Evolutionary conservation across 2,797 vertebrate species (phyloP).

Genomic region (Megalops cyprinoides): DNA sequence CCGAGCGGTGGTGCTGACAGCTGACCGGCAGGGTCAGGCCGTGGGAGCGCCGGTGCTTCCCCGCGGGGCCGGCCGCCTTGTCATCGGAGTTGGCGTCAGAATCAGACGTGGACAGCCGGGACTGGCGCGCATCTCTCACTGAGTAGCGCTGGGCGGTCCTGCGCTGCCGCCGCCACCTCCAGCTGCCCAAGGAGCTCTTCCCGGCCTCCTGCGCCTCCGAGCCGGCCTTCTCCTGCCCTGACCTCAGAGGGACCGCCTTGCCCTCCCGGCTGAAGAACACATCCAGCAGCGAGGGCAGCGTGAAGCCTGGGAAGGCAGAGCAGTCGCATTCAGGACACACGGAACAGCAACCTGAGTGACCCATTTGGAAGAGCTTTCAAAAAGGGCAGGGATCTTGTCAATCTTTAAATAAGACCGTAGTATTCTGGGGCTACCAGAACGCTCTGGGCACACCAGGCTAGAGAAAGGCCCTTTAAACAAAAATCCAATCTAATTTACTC

Average conservation of each 20-base stretch:
- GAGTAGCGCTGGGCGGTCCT: conserved; percentile 84
- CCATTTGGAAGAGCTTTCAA: not conserved
- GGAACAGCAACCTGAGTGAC: not conserved
- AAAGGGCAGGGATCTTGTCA: not conserved
- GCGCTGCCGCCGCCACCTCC: conserved; percentile 76
- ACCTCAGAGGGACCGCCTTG: conserved; percentile 68
- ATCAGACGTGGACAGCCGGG: conserved; percentile 90
- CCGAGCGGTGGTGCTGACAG: conserved; percentile 70
- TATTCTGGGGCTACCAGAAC: not conserved
- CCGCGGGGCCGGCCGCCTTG: conserved; percentile 59
- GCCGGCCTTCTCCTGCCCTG: conserved; percentile 78
- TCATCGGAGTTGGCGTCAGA: conserved; percentile 90
- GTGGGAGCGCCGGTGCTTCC: conserved; percentile 73
- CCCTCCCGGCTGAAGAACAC: conserved; percentile 81
- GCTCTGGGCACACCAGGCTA: not conserved
- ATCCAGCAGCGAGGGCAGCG: conserved; percentile 79
- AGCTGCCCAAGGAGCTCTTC: conserved; percentile 70
- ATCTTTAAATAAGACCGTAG: not conserved
- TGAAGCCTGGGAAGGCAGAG: conserved; percentile 77
- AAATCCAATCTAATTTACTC: conserved; percentile 5
- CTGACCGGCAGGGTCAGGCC: conserved; percentile 72
- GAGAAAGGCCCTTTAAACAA: not conserved
- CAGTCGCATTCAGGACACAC: too few relatives aligned
- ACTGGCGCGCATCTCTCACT: conserved; percentile 84
- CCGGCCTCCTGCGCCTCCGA: conserved; percentile 70